phyloP scores from a whole-genome alignment of 1,140 invertebrate genomes.

The Pseudomyrmex concolor region DNA sequence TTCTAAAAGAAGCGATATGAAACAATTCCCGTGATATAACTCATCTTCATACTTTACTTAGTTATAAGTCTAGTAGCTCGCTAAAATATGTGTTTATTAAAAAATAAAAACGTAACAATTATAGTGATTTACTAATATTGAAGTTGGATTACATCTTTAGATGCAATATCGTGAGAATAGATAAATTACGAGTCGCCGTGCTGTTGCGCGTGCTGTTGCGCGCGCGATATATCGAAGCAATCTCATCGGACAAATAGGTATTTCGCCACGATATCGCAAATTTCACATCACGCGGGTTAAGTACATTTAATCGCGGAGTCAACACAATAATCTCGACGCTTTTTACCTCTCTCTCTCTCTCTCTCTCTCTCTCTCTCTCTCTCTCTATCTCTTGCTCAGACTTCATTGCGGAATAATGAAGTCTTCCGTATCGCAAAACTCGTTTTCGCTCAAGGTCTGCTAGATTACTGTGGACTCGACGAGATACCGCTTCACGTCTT shows the following conservation, averaged over 20 bases:
- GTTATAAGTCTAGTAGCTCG: no score
- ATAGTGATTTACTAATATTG: no score
- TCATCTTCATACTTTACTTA: no score
- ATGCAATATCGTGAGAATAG: neutral
- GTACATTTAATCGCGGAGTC: conserved; percentile 7
- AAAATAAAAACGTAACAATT: no score
- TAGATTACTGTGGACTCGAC: conserved; percentile 9
- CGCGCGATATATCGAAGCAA: neutral
- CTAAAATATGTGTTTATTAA: no score
- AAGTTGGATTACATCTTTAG: no score
- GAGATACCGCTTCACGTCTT: conserved; percentile 34
- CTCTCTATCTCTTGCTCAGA: neutral
- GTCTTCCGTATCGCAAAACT: conserved; percentile 4
- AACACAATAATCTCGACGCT: conserved; percentile 5
- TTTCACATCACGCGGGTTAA: neutral
- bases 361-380: no score
- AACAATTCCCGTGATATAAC: no score
- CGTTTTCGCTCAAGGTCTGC: neutral
- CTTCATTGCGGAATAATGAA: neutral
- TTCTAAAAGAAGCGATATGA: no score
- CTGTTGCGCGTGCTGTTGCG: no score
- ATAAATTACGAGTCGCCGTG: neutral
- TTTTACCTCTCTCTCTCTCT: neutral
- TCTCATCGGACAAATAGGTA: neutral
- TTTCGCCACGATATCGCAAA: neutral